Base-by-base conservation (phyloP, 2,797 vertebrate species). In the Cuniculus paca region DNA sequence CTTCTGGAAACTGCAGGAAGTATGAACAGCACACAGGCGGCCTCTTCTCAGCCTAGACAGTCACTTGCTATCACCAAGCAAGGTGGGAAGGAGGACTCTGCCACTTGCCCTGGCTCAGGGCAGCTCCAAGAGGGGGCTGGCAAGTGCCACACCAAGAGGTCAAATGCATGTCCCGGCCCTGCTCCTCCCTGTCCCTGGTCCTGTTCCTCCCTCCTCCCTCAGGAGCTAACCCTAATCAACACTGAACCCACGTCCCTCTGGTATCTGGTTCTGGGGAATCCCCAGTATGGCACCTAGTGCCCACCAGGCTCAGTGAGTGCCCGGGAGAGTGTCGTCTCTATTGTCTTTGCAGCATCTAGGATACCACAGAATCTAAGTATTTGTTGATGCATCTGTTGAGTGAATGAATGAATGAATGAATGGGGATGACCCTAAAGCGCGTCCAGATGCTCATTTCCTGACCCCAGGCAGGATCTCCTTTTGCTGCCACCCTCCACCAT, bases 101-200 rank as follows among this genome's bases (percentile, higher is more conserved):
- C 58, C 65, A 0, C 65, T 52, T 60, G 42, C 1, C 48, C 34
- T 36, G 58, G 48, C 10, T 58, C 31, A 6, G 70, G 61, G 16
- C 11, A 28, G 31, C 16, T 85, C 60, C 0, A 4, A 17, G 24
- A 26, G 61, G 54, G 9, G 20, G 28, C 24, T n/a, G 45, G 13
- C 11, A 60, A 1, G 20, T 0, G 22, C 45, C 60, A 16, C 4
- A 0, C 22, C 19, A 20, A 93, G 78, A 34, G 24, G 4, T 6
- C 0, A 10, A 17, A 6, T 17, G 24, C 48, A 39, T 1, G 9
- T 6, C 10, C 5, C 6, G 26, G 63, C 36, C 48, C 28, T 4
- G 0, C 1, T 1, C 45, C 28, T 24, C 22, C 14, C 0, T 58
- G 24, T 22, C 34, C n/a, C 58, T 19, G 70, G 0, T 8, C 17